Evolutionary conservation across 2,888 invertebrate genomes (phyloP).

Genomic region (Tridacna crocea): DNA sequence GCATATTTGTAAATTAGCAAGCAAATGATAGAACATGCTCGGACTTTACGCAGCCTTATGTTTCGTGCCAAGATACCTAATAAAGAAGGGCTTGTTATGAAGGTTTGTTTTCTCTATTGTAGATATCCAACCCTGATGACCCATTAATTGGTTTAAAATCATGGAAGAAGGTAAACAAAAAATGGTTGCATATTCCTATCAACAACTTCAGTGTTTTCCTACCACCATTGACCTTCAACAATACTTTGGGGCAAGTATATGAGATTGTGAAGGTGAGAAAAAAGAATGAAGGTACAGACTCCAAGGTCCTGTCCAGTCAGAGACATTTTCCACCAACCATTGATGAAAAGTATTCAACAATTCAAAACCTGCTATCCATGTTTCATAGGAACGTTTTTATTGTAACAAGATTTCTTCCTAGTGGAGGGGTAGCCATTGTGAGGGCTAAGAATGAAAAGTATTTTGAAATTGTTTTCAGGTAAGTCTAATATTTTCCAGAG

Average conservation of each 20-base stretch:
- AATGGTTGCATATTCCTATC: constrained; percentile 73
- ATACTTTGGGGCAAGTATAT: constrained; percentile 3
- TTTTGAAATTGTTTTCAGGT: constrained; percentile 82
- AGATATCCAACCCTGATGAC: not conserved
- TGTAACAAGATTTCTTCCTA: constrained; percentile 79
- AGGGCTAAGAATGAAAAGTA: constrained; percentile 78
- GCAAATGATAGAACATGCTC: no score
- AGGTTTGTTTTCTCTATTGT: not conserved
- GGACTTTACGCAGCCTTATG: no score
- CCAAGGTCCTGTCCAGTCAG: constrained; percentile 68
- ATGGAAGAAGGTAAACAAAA: constrained; percentile 71
- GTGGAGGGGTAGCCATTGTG: constrained; percentile 77
- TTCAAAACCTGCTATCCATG: constrained; percentile 79
- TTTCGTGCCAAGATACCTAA: no score
- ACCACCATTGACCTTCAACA: constrained; percentile 53
- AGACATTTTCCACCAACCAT: constrained; percentile 77
- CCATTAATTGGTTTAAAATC: constrained; percentile 68
- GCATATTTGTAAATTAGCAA: no score
- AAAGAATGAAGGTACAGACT: not conserved
- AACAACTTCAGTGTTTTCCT: constrained; percentile 77
- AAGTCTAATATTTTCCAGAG: not conserved
- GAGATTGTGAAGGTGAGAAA: not conserved
- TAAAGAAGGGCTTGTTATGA: no score
- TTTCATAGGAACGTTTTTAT: constrained; percentile 83
- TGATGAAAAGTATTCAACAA: constrained; percentile 62